Conservation (phyloP, 2,113 vertebrate genomes). For the Plecturocebus donacophilus region DNA sequence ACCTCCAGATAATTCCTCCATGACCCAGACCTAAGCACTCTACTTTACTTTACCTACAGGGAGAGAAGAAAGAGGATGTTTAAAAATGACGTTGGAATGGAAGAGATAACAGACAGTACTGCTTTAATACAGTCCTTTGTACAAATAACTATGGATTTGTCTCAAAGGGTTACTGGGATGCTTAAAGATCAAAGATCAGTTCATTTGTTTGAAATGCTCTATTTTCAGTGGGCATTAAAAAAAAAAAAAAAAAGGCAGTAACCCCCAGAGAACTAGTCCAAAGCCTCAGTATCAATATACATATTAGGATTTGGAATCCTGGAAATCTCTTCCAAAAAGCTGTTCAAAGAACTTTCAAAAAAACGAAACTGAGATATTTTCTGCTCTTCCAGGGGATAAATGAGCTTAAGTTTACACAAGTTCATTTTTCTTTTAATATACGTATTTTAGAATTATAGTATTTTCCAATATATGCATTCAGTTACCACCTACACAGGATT, state of each 20-base stretch:
- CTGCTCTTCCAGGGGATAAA: background rate
- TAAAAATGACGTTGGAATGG: background rate
- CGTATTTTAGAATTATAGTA: conserved; percentile 36
- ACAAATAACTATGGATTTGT: background rate
- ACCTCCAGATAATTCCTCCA: background rate
- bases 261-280: background rate
- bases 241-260: background rate
- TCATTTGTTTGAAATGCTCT: background rate
- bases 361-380: background rate
- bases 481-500: conserved; percentile 72
- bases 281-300: background rate
- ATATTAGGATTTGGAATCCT: background rate
- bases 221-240: background rate
- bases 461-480: conserved; percentile 41
- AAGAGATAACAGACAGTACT: background rate
- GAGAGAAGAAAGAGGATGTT: background rate
- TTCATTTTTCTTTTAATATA: conserved; percentile 14
- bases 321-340: background rate
- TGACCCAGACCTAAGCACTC: background rate
- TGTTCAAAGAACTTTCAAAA: background rate
- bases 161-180: background rate
- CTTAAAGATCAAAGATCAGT: background rate
- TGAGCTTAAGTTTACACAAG: background rate
- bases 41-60: background rate
- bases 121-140: background rate